phyloP scores from a whole-genome alignment of 2,888 invertebrate genomes.

The Lasius fuliginosus region DNA sequence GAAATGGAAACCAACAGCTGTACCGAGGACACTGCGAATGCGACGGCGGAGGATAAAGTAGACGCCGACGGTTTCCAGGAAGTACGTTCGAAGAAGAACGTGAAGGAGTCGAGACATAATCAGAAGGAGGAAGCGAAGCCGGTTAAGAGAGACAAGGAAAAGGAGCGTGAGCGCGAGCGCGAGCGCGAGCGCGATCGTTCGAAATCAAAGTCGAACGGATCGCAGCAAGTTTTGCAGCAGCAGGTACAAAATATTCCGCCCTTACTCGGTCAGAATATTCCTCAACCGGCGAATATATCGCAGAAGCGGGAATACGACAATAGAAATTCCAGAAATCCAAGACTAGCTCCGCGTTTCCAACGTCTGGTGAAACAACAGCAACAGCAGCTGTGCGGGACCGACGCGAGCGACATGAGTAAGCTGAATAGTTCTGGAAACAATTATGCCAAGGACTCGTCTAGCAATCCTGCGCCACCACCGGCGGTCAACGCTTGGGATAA shows the following conservation, averaged over 20 bases:
- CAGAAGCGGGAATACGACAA: slow-evolving; percentile 80
- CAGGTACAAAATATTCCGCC: slow-evolving; percentile 87
- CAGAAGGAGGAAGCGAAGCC: slow-evolving; percentile 83
- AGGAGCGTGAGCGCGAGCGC: slow-evolving; percentile 83
- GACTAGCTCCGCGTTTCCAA: slow-evolving; percentile 92
- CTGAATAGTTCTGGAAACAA: slow-evolving; percentile 68
- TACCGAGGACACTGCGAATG: slow-evolving; percentile 85
- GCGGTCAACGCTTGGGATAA: slow-evolving; percentile 95
- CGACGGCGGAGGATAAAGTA: slow-evolving; percentile 83
- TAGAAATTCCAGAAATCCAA: slow-evolving; percentile 86
- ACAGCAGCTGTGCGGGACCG: slow-evolving; percentile 87
- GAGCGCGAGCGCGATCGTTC: slow-evolving; percentile 84
- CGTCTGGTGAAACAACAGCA: slow-evolving; percentile 88
- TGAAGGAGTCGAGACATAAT: slow-evolving; percentile 88
- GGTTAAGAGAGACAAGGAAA: slow-evolving; percentile 79
- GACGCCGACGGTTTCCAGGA: slow-evolving; percentile 94
- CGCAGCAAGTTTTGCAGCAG: slow-evolving; percentile 78
- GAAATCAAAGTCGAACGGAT: slow-evolving; percentile 82
- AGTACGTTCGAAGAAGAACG: slow-evolving; percentile 93
- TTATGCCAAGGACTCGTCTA: slow-evolving; percentile 81
- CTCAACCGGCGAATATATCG: slow-evolving; percentile 86
- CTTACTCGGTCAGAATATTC: slow-evolving; percentile 87
- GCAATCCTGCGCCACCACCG: slow-evolving; percentile 89
- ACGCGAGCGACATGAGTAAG: slow-evolving; percentile 80
- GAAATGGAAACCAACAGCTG: slow-evolving; percentile 88